These are phyloP conservation scores for Desmodus rotundus DNA, from an alignment of 2,113 vertebrate species.

Conservation along the genomic window DNA sequence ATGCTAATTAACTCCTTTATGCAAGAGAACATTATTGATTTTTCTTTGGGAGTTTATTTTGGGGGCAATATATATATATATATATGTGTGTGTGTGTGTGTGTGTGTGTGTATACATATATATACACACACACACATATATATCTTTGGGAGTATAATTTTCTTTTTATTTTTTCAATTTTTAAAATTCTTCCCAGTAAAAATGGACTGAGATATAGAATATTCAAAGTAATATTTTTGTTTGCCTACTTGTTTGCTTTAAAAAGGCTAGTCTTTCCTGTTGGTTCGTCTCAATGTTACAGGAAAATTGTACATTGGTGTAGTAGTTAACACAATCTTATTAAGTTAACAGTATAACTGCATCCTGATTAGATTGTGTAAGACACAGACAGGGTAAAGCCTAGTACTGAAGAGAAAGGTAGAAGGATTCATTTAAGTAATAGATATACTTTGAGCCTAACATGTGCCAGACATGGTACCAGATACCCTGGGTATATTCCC, in stretches of 20 bases:
- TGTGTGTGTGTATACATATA: too few relatives aligned
- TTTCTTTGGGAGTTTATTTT: background rate
- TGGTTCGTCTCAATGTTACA: background rate
- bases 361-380: background rate
- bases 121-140: too few relatives aligned
- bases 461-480: background rate
- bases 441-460: background rate
- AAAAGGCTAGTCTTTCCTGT: background rate
- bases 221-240: background rate
- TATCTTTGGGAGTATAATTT: background rate
- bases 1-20: conserved; percentile 58
- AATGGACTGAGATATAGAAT: background rate
- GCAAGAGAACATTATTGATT: background rate
- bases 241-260: background rate
- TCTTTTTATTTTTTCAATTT: background rate
- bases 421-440: background rate
- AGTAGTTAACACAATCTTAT: background rate
- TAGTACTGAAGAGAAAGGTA: background rate
- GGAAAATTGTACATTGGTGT: background rate
- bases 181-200: background rate
- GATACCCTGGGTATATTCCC: background rate
- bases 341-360: background rate
- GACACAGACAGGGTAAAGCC: background rate
- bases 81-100: too few relatives aligned
- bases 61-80: too few relatives aligned